Conservation (phyloP, 2,113 vertebrate genomes). For the Pyxicephalus adspersus region DNA sequence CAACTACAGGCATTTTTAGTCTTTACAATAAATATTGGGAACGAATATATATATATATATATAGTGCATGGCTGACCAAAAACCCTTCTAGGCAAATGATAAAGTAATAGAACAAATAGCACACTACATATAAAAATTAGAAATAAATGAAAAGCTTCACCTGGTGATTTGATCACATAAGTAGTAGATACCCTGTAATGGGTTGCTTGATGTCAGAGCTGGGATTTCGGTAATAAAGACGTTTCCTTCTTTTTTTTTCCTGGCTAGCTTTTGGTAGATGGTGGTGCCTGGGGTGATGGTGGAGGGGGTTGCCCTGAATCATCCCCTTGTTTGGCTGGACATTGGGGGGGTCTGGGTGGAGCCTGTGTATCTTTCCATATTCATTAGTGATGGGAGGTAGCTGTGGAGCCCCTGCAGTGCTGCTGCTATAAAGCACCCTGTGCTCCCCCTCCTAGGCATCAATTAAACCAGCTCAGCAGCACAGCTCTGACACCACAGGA, state of each 20-base stretch:
- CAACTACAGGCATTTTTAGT: too few relatives aligned
- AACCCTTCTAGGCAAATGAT: too few relatives aligned
- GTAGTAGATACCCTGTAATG: not conserved
- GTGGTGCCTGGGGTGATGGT: constrained; percentile 63
- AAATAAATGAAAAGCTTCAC: too few relatives aligned
- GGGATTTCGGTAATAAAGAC: constrained; percentile 19
- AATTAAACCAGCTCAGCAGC: constrained; percentile 72
- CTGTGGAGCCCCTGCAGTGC: constrained; percentile 72
- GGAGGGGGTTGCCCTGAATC: constrained; percentile 68
- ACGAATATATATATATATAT: constrained; percentile 12
- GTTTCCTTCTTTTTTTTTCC: constrained; percentile 4
- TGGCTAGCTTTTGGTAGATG: constrained; percentile 55
- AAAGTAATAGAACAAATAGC: too few relatives aligned
- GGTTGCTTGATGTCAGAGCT: not conserved
- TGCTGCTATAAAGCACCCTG: constrained; percentile 86
- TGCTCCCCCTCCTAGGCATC: constrained; percentile 72
- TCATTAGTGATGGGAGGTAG: constrained; percentile 81
- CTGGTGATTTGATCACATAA: too few relatives aligned
- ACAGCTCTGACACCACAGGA: constrained; percentile 65
- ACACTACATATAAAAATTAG: too few relatives aligned
- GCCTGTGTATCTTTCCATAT: constrained; percentile 81
- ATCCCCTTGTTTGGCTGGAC: constrained; percentile 66
- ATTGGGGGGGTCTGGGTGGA: constrained; percentile 80
- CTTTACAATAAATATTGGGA: too few relatives aligned
- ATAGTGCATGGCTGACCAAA: not conserved